Evolutionary conservation across 2,797 vertebrate genomes (phyloP).

Genomic region (Meda fulgida): DNA sequence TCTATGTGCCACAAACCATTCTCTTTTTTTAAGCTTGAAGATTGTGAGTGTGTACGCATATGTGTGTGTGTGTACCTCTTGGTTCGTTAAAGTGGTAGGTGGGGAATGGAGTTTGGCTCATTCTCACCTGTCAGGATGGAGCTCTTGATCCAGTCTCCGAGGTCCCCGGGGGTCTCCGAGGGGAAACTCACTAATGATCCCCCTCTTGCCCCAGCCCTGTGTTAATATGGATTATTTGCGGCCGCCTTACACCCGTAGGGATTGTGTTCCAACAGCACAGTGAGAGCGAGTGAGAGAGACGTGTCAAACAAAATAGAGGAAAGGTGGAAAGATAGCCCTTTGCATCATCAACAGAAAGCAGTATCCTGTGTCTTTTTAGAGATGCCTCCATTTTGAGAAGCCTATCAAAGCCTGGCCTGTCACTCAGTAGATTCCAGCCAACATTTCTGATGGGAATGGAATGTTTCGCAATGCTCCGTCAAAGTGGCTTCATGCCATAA

Average conservation of each 20-base stretch:
- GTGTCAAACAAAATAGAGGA: slow-evolving; percentile 56
- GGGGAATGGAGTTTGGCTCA: slow-evolving; percentile 72
- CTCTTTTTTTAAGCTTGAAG: slow-evolving; percentile 55
- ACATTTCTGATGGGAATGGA: slow-evolving; percentile 28
- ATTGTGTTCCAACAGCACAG: slow-evolving; percentile 44
- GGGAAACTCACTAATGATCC: slow-evolving; percentile 72
- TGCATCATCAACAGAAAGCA: slow-evolving; percentile 18
- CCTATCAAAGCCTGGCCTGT: slow-evolving; percentile 32
- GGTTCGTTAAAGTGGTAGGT: slow-evolving; percentile 55
- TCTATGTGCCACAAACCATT: slow-evolving; percentile 45
- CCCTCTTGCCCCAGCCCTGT: slow-evolving; percentile 52
- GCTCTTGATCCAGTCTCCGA: slow-evolving; percentile 72
- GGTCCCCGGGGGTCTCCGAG: slow-evolving; percentile 64
- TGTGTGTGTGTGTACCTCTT: slow-evolving; percentile 67
- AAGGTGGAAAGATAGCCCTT: slow-evolving; percentile 41
- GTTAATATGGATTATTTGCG: slow-evolving; percentile 73
- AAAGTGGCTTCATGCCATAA: slow-evolving; percentile 13
- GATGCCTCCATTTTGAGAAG: slow-evolving; percentile 24
- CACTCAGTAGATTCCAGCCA: slow-evolving; percentile 29
- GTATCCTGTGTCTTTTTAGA: slow-evolving; percentile 15
- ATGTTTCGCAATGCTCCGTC: slow-evolving; percentile 22
- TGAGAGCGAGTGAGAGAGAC: slow-evolving; percentile 35
- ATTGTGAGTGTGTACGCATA: slow-evolving; percentile 71
- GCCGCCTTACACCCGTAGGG: slow-evolving; percentile 52
- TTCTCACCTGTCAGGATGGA: slow-evolving; percentile 83